Conservation (phyloP, 2,888 invertebrate species). For the Drosophila testacea region DNA sequence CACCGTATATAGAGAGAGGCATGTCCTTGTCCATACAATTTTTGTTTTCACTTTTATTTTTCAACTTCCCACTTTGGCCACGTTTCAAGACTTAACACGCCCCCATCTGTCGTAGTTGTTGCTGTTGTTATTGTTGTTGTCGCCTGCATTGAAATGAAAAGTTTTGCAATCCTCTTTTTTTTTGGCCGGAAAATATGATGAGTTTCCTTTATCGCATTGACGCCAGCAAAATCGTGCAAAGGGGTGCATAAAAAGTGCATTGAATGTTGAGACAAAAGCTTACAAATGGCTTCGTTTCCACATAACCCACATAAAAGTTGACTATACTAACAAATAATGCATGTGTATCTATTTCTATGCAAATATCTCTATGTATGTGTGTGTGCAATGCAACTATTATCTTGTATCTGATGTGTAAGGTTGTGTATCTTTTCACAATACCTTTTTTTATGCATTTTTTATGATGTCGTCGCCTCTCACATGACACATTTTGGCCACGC, state of each 20-base stretch:
- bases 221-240: conserved; percentile 51
- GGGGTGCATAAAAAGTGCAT: conserved; percentile 47
- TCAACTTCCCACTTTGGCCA: conserved; percentile 32
- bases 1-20: conserved; percentile 10
- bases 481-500: conserved; percentile 40
- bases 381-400: conserved; percentile 40
- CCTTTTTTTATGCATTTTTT: conserved; percentile 34
- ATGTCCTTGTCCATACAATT: conserved; percentile 58
- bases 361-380: conserved; percentile 24
- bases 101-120: conserved; percentile 20
- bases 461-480: conserved; percentile 23
- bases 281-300: conserved; percentile 56
- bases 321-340: conserved; percentile 25
- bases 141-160: conserved; percentile 63
- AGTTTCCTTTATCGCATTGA: conserved; percentile 61
- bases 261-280: conserved; percentile 56
- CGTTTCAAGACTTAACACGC: conserved; percentile 50
- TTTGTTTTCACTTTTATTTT: conserved; percentile 60
- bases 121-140: conserved; percentile 15
- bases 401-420: conserved; percentile 9
- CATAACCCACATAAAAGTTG: conserved; percentile 58
- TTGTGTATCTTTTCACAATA: conserved; percentile 20
- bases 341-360: conserved; percentile 33
- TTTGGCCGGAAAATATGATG: conserved; percentile 53
- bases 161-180: conserved; percentile 29